Base-by-base conservation (phyloP, 2,888 invertebrate species). In the Rhingia rostrata region DNA sequence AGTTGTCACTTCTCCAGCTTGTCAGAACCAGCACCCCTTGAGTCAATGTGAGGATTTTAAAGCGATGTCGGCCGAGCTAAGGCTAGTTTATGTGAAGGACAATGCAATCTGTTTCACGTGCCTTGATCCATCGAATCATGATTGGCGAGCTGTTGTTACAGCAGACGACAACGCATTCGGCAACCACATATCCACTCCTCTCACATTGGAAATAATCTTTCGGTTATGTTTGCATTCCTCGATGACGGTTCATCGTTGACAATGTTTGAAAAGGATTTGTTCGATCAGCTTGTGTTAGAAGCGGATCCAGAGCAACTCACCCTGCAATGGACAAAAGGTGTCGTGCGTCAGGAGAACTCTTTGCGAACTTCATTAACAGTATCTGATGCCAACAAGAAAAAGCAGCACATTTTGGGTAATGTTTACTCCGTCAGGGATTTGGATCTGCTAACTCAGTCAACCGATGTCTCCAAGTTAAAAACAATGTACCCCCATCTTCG, bases 181-280 rank as follows among this genome's bases (percentile, higher is more conserved):
- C 35, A 37, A n/a, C 47, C 45, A 0, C 56, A 69, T 32, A 9
- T 69, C 5, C 69, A 22, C 7, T 67, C 54, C 6, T 45, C 54
- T n/a, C 67, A 67, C 12, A 9, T 47, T 0, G 56, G 56, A 2
- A 35, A 12, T 35, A 54, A 54, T 6, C 12, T 35, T 4, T 4
- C 41, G 1, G 43, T 72, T 0, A 9, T 73, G 0, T 77, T 22
- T 32, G 54, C 60, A 0, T 60, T 78, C 6, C 54, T 63, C 2
- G 77, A 78, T 41, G 78, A 70, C 5, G 67, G 61, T n/a, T 77
- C 67, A 2, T 60, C 66, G 4, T 7, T 75, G 53, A 41, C 75
- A 0, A 70, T 78, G 47, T 9, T 78, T 5, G 69, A 78, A 6
- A 32, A 63, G 10, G 69, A 78, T 6, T 3, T 78, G 0, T 69